These are phyloP conservation scores for Delphinapterus leucas DNA, from an alignment of 2,113 vertebrate species.

Conservation along the genomic window DNA sequence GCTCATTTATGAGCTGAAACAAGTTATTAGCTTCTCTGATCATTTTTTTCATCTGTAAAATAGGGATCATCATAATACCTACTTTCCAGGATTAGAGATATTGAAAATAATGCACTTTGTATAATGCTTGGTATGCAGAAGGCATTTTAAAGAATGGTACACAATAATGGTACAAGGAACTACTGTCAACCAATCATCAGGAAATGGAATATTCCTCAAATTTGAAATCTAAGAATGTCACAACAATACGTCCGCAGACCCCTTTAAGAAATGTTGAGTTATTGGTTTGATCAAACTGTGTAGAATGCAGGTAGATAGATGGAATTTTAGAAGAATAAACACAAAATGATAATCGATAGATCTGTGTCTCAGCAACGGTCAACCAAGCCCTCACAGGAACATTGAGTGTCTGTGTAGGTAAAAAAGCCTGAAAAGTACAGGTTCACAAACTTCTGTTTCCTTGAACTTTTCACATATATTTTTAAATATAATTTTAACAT, in stretches of 20 bases:
- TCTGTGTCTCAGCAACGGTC: neutral
- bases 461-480: neutral
- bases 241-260: neutral
- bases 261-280: neutral
- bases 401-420: neutral
- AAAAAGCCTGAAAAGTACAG: neutral
- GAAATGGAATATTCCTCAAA: neutral
- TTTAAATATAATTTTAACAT: neutral
- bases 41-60: neutral
- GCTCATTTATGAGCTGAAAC: neutral
- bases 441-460: neutral
- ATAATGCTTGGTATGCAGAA: neutral
- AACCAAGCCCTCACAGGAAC: neutral
- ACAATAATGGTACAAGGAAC: neutral
- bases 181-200: neutral
- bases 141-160: neutral
- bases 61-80: neutral
- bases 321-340: neutral
- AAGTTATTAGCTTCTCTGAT: neutral
- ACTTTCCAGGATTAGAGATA: neutral
- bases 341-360: neutral
- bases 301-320: neutral
- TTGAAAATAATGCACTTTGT: neutral
- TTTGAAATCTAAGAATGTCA: neutral
- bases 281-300: neutral